Percentiles rank a stretch among this genome's conserved stretches.
phyloP scores from a whole-genome alignment of 2,113 vertebrate genomes.

The Pogona vitticeps region DNA sequence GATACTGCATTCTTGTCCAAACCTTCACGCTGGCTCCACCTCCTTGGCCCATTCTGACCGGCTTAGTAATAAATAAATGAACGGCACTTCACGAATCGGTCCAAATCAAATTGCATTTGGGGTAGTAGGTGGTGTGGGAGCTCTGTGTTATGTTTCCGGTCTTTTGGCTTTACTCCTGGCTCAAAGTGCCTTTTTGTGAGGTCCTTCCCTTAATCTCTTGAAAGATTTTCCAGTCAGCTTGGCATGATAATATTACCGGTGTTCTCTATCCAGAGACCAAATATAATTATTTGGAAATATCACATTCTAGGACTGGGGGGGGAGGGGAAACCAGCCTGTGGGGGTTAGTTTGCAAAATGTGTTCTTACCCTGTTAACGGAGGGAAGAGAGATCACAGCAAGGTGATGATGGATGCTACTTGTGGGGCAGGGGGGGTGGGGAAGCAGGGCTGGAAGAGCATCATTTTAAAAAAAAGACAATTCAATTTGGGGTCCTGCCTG shows the following conservation, averaged over 20 bases:
- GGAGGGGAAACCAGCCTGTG: conserved; percentile 27
- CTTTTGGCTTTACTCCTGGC: neutral
- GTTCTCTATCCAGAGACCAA: conserved; percentile 31
- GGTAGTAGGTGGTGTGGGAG: neutral
- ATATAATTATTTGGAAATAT: conserved; percentile 51
- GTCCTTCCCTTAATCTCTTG: conserved; percentile 37
- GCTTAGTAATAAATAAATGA: neutral
- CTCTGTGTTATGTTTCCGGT: neutral
- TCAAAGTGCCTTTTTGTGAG: conserved; percentile 26
- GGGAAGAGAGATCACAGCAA: conserved; percentile 45
- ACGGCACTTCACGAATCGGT: neutral
- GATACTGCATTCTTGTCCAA: neutral
- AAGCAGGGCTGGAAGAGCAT: conserved; percentile 44
- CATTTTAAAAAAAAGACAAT: conserved; percentile 54
- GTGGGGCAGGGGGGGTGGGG: conserved; percentile 47
- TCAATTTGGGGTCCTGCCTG: conserved; percentile 52
- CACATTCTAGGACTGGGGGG: neutral
- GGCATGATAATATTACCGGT: conserved; percentile 13
- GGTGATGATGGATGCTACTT: conserved; percentile 56
- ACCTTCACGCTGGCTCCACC: neutral
- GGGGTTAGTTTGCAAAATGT: conserved; percentile 43
- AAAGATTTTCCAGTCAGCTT: conserved; percentile 5
- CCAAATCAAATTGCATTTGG: neutral
- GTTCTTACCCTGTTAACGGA: conserved; percentile 46
- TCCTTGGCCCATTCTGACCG: neutral